Percentiles rank a stretch among this genome's conserved stretches.
These are phyloP conservation scores for Gymnocheta viridis DNA, from an alignment of 2,888 invertebrate genomes.

Conservation along the genomic window DNA sequence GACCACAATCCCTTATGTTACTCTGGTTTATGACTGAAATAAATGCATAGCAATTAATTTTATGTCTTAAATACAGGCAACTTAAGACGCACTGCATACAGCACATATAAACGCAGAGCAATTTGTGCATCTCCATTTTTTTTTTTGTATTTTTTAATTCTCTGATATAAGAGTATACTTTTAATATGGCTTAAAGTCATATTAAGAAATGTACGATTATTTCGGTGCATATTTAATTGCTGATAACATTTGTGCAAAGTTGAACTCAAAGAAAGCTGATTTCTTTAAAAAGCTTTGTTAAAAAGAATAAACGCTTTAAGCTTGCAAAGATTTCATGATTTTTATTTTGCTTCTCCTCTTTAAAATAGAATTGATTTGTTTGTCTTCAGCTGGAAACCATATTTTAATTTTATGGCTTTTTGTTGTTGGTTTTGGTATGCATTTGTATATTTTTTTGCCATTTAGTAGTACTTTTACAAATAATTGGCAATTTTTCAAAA, in stretches of 20 bases:
- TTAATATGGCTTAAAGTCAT: slow-evolving; percentile 41
- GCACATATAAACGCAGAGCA: neutral
- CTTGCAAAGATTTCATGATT: neutral
- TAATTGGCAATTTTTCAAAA: slow-evolving; percentile 62
- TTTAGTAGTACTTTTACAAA: slow-evolving; percentile 22
- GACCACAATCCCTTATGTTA: slow-evolving; percentile 35
- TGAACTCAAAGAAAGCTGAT: neutral
- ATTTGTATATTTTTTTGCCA: slow-evolving; percentile 1
- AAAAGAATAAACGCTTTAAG: neutral
- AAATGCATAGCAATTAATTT: slow-evolving; percentile 63
- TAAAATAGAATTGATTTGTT: slow-evolving; percentile 16
- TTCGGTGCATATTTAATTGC: neutral
- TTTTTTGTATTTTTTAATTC: neutral
- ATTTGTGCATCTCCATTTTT: neutral
- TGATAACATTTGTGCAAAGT: neutral
- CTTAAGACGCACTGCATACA: slow-evolving; percentile 21
- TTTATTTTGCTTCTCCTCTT: neutral
- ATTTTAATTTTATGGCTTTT: slow-evolving; percentile 21
- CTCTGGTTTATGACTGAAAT: slow-evolving; percentile 42
- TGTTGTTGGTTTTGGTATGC: neutral
- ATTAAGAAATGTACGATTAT: neutral
- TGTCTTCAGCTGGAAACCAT: slow-evolving; percentile 37
- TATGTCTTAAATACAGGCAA: slow-evolving; percentile 51
- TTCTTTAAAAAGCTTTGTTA: neutral
- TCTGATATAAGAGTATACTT: neutral